Evolutionary conservation across 2,113 vertebrate genomes (phyloP).

Genomic region (Hemiscyllium ocellatum): DNA sequence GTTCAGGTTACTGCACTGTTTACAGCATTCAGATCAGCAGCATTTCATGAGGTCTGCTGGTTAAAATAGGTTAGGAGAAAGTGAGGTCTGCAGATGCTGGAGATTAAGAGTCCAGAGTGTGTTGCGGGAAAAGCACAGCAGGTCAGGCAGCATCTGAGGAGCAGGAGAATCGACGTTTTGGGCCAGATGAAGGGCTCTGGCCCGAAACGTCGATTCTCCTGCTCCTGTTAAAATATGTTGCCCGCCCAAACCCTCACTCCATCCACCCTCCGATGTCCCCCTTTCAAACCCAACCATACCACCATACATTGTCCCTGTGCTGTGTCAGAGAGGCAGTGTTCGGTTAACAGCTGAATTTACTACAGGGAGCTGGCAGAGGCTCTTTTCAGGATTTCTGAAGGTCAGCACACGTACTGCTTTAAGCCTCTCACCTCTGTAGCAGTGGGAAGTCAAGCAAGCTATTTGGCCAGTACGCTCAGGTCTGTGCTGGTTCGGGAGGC

Average conservation of each 20-base stretch:
- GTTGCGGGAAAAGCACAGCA: too few relatives aligned
- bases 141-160: too few relatives aligned
- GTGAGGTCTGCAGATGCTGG: too few relatives aligned
- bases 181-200: too few relatives aligned
- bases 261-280: too few relatives aligned
- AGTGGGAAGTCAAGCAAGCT: slow-evolving; percentile 44
- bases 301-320: too few relatives aligned
- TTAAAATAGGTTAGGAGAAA: not conserved
- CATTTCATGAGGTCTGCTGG: not conserved
- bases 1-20: not conserved
- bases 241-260: not conserved
- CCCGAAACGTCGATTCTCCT: too few relatives aligned
- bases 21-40: not conserved
- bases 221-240: not conserved
- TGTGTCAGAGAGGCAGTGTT: too few relatives aligned
- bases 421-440: slow-evolving; percentile 42
- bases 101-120: too few relatives aligned
- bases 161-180: too few relatives aligned
- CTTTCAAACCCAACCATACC: too few relatives aligned
- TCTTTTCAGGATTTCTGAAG: not conserved
- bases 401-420: not conserved
- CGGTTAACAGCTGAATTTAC: not conserved
- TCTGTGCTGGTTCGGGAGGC: slow-evolving; percentile 43
- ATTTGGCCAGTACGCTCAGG: slow-evolving; percentile 42
- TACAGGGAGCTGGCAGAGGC: not conserved